Evolutionary conservation across 1,140 invertebrate species (phyloP).

Genomic region (Diploscapter pachys): DNA sequence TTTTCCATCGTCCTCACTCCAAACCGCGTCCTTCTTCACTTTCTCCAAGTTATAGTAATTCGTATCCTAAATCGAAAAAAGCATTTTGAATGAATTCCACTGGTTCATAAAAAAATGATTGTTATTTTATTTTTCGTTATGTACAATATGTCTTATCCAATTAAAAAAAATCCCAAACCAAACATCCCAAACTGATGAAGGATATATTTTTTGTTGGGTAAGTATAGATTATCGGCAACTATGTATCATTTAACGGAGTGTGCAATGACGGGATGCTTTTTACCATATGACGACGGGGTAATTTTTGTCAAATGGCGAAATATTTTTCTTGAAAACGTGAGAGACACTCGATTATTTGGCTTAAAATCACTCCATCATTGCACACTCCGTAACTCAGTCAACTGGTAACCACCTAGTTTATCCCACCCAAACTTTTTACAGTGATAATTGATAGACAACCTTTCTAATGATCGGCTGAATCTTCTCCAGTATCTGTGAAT

Average conservation of each 20-base stretch:
- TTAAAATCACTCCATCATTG: background rate
- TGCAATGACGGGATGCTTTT: no score
- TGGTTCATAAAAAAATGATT: background rate
- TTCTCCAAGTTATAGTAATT: constrained; percentile 67
- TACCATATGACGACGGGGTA: no score
- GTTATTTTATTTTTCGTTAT: background rate
- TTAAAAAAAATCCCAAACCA: background rate
- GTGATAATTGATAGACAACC: constrained; percentile 63
- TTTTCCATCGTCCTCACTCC: constrained; percentile 73
- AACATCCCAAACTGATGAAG: background rate
- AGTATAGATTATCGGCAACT: no score
- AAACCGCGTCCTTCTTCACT: constrained; percentile 71
- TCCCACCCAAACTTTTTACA: background rate
- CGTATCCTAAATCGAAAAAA: constrained; percentile 15
- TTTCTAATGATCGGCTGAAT: constrained; percentile 71
- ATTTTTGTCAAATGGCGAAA: no score
- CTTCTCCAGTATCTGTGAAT: constrained; percentile 71
- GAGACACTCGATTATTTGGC: background rate
- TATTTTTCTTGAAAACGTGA: background rate
- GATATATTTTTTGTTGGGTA: no score
- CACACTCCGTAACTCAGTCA: background rate
- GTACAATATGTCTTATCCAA: background rate
- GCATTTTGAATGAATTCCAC: background rate
- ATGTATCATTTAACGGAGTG: no score
- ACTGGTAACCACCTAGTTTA: background rate